Percentiles rank a stretch among this genome's conserved stretches.
These are phyloP conservation scores for Synaphobranchus kaupii DNA, from an alignment of 2,797 vertebrate species.

Conservation along the genomic window DNA sequence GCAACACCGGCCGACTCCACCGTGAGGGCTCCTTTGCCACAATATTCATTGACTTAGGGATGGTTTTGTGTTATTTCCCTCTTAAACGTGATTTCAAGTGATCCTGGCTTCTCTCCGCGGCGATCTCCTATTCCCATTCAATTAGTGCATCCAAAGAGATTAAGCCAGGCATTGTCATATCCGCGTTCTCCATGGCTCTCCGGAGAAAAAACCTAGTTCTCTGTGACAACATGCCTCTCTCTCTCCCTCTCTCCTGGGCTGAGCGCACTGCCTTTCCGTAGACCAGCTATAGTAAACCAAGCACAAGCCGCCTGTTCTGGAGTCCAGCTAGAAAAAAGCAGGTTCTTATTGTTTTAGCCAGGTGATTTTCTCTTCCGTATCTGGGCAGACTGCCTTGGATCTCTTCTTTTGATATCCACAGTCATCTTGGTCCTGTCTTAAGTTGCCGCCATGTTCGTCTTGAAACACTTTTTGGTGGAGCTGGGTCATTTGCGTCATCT, in stretches of 20 bases:
- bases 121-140: slow-evolving; percentile 81
- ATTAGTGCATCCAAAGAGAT: slow-evolving; percentile 65
- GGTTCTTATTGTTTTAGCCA: slow-evolving; percentile 68
- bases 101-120: slow-evolving; percentile 73
- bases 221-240: slow-evolving; percentile 74
- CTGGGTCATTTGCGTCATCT: slow-evolving; percentile 80
- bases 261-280: slow-evolving; percentile 69
- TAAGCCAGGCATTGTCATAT: slow-evolving; percentile 80
- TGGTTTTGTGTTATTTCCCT: slow-evolving; percentile 68
- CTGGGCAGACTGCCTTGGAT: slow-evolving; percentile 79
- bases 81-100: slow-evolving; percentile 63
- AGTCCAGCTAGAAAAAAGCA: slow-evolving; percentile 64
- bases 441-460: slow-evolving; percentile 97
- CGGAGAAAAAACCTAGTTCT: slow-evolving; percentile 74
- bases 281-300: slow-evolving; percentile 66
- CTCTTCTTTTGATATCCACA: slow-evolving; percentile 76
- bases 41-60: slow-evolving; percentile 93
- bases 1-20: slow-evolving; percentile 93
- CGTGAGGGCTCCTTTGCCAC: slow-evolving; percentile 91
- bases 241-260: slow-evolving; percentile 61
- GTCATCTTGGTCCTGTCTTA: slow-evolving; percentile 89
- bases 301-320: slow-evolving; percentile 66
- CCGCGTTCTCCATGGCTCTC: slow-evolving; percentile 84
- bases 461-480: slow-evolving; percentile 85
- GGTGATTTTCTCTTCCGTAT: slow-evolving; percentile 74